Base-by-base conservation (phyloP, 1,140 invertebrate genomes). In the Chlorops oryzae region DNA sequence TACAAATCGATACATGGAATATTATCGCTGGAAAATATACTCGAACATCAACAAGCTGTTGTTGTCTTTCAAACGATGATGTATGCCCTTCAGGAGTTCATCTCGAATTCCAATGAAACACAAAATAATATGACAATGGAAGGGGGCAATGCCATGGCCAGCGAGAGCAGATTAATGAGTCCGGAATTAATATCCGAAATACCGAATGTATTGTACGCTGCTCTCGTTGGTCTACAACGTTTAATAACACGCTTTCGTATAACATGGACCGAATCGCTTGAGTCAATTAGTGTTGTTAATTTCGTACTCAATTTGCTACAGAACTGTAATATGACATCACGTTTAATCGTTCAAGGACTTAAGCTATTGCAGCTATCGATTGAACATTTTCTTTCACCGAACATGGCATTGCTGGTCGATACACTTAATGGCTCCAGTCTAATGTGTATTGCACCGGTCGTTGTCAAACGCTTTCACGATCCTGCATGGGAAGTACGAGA, bases 401-500 rank as follows among this genome's bases (percentile, higher is more conserved):
- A 87, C 62, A 74, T 88, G 59, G 85, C 82, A 2, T 57, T 88
- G 13, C 67, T 88, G 0, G 73, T 86, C 15, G 82, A 87, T 53
- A 77, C 77, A 17, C 62, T 78, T 6, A 72, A 80, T 13, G 83
- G 84, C 12, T 80, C 80, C 2, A 72, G 80, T 0, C 77, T 86
- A 59, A 75, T 78, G 50, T 77, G 80, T 32, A 69, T 88, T 1
- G 84, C 83, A 0, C 72, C 77, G 34, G 79, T 84, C 0, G 75
- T 90, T 0, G 80, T 79, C 5, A 79, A 78, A 63, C 83, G 85
- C 59, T 73, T 87, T 59, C 80, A 85, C 38, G 84, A 88, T 61
- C 62, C 75, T 9, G 75, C 80, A 28, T 88, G 86, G 86, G 86
- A 88, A 65, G 79, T 90, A 7, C 75, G 84, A 37, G 86, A 88